Base-by-base conservation (phyloP, 2,113 vertebrate species). In the Genyomyrus donnyi region DNA sequence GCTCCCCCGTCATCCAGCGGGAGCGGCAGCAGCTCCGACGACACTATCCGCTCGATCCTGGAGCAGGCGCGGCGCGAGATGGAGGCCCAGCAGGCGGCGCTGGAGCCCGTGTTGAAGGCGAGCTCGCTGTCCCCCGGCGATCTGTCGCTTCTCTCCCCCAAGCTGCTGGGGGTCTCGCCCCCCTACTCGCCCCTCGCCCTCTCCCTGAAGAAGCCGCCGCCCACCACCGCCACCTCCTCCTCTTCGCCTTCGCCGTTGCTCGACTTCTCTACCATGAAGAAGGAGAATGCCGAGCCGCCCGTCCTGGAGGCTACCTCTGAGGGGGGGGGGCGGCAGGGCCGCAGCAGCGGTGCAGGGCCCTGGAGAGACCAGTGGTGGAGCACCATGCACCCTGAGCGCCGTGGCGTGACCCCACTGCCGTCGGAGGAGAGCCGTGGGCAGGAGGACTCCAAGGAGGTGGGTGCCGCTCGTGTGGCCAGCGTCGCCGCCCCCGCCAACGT, bases 311-410 rank as follows among this genome's bases (percentile, higher is more conserved):
- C 93, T 46, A 90, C 93, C 0, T 89, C 92, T 19, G 96, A 96
- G 52, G 91, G 87, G 94, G 13, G 66, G 94, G 1, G 95, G 94
- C 86, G 94, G 95, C 80, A 94, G 95, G 90, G 94, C 92, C 96
- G 92, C 94, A 95, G 92, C 95, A 95, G 62, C 90, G 49, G 85
- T 5, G 49, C 96, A 74, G 93, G 95, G 31, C 93, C 95, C 46
- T 98, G 97, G 97, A 97, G 97, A 91, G 97, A 98, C 93, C 96
- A 97, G 89, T 97, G 97, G 97, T 97, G 97, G 97, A 97, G 92
- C 92, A 91, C 96, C 1, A 92, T 97, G 88, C 96, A 95, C 91
- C 94, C 96, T 0, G 97, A 97, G 83, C 92, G 96, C 42, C 96
- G 96, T 91, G 95, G 91, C 53, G 15, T 94, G 1, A 90, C 94